Base-by-base conservation (phyloP, 2,888 invertebrate genomes). In the Panzeria rudis region DNA sequence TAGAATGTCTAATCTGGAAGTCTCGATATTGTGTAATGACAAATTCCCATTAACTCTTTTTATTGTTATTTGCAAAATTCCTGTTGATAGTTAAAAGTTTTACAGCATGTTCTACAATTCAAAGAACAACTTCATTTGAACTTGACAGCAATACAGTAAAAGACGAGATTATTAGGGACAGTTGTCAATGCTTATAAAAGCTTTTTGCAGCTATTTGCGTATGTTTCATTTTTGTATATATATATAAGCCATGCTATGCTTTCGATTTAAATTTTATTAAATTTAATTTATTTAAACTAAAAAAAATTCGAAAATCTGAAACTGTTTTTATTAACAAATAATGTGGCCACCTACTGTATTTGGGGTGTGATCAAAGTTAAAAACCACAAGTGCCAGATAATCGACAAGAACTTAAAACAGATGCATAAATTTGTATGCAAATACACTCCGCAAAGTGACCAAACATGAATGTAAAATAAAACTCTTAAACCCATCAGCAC, bases 341-440 rank as follows among this genome's bases (percentile, higher is more conserved):
- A 8, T 52, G 23, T 52, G 23, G 52, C 13, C 15, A 25, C 7
- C 6, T 6, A 25, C 15, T 54, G 54, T 78, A 78, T 32, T 52
- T 61, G 61, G 69, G 50, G 20, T 66, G 61, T 50, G 17, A 68
- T 38, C 59, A 68, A 59, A 77, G 35, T 38, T 68, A 25, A 68
- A 25, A 77, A 68, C 68, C 77, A 77, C 56, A 68, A 77, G 59
- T 68, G 59, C 68, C 47, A 77, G 44, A 56, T 47, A 59, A 77
- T 59, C 44, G 68, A 68, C 35, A 68, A 47, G 47, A 68, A 64
- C 64, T 71, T 62, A 54, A 78, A 71, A 54, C 71, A 62, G 52
- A 71, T 71, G 71, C 62, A 79, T 62, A 71, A 79, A 79, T 79
- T 71, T 79, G 71, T 44, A 79, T 71, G 61, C 62, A 71, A 75